Percentiles rank a stretch among this genome's conserved stretches.
Conservation (phyloP, 2,888 invertebrate species). For the Luperina nickerlii region DNA sequence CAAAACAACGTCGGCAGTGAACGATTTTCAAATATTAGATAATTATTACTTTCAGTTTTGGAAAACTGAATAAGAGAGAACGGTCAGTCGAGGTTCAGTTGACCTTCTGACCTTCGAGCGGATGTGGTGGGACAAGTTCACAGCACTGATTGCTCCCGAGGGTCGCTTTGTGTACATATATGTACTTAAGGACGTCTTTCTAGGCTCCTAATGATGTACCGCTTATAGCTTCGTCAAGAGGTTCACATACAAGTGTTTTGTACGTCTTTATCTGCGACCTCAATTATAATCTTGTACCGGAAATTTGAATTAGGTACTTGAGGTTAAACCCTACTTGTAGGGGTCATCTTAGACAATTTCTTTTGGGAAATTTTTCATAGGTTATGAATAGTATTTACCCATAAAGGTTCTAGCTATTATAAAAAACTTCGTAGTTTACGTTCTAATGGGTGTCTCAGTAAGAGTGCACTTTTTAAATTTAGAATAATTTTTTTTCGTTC, state of each 20-base stretch:
- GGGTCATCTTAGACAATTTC: neutral
- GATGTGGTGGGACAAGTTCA: too few species aligned
- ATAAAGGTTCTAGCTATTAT: neutral
- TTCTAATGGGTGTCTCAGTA: too few species aligned
- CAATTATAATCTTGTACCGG: constrained; percentile 27
- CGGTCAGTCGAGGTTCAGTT: neutral
- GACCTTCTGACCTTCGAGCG: neutral
- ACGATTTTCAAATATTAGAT: neutral
- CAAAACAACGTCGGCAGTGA: neutral
- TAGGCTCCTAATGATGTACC: constrained; percentile 31
- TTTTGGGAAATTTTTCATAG: neutral
- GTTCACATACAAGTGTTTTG: constrained; percentile 16
- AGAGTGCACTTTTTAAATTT: too few species aligned
- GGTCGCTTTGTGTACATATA: neutral
- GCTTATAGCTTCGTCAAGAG: constrained; percentile 16
- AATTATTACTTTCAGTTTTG: neutral
- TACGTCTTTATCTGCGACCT: constrained; percentile 18
- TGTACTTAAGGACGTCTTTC: constrained; percentile 12
- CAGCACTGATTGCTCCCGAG: constrained; percentile 4
- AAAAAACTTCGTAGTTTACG: neutral
- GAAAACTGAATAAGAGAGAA: neutral
- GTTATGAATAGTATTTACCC: neutral
- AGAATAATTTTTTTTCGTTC: too few species aligned
- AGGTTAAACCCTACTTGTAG: constrained; percentile 3
- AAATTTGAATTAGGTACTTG: constrained; percentile 14